Conservation (phyloP, 2,888 invertebrate species). For the Drosophila cognata region DNA sequence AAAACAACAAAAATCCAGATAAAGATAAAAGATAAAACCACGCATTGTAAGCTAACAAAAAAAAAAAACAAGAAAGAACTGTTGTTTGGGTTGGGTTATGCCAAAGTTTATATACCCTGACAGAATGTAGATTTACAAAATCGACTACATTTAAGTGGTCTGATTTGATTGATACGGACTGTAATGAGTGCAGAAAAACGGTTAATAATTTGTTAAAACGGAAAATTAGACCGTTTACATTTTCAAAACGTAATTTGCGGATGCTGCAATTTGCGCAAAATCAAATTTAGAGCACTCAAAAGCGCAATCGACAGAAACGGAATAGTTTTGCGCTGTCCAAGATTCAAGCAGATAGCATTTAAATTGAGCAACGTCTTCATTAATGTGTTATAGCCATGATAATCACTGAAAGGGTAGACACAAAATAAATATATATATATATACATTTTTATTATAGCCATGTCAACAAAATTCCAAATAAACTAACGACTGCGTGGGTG, state of each 20-base stretch:
- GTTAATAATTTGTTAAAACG: background rate
- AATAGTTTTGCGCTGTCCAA: background rate
- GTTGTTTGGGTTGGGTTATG: background rate
- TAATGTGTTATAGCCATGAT: background rate
- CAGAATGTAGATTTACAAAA: constrained; percentile 11
- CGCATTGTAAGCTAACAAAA: constrained; percentile 21
- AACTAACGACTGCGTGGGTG: constrained; percentile 42
- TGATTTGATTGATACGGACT: background rate
- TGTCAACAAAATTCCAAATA: constrained; percentile 41
- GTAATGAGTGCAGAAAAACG: background rate
- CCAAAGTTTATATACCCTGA: constrained; percentile 12
- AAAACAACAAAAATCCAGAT: constrained; percentile 31
- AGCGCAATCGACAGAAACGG: too few species aligned
- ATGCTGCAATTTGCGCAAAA: background rate
- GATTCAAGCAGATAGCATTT: background rate
- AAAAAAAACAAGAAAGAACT: background rate
- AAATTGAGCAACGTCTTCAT: background rate
- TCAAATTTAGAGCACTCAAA: background rate
- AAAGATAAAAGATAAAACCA: constrained; percentile 39
- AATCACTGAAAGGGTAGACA: background rate
- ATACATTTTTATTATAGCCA: constrained; percentile 40
- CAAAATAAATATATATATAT: background rate
- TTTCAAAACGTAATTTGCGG: background rate
- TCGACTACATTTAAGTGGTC: background rate
- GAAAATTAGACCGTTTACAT: background rate